Evolutionary conservation across 2,888 invertebrate genomes (phyloP), one percentile per base, ranked within the genome.

Genomic region (Nomada hirtipes): DNA sequence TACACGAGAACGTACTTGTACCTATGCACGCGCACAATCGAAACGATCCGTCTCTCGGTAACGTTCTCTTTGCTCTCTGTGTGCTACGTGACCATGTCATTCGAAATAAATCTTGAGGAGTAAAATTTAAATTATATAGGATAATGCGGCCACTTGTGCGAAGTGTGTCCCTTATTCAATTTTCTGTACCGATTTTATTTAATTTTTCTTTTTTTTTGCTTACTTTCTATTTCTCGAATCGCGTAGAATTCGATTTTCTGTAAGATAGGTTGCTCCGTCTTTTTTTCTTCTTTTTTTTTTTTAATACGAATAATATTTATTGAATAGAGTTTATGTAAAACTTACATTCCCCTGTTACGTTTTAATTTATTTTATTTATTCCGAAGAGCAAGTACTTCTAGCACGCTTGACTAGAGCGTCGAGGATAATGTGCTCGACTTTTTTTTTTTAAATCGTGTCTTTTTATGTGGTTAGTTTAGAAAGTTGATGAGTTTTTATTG

Each of bases 71-170:
- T 73, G 70, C 68, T 82, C 82, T 82, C 70, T 86, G 79, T 81
- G 85, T 82, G 86, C 74, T 75, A 78, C 85, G 79, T 79, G 85
- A 84, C 47, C 67, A 79, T 74, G 61, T 74, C 63, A 70, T 76
- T 71, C 68, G 71, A 83, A 86, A 86, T 86, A 86, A 86, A 86
- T 73, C 61, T 70, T 76, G 70, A 82, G 70, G 79, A 86, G 7
- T 36, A 36, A 36, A 36, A 7, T 36, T 36, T 36, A 36, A 36
- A 36, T 65, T 82, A 84, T 11, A 57, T 60, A 50, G 60, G 20
- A 65, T 64, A 42, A 53, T 53, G n/a, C 18, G 61, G 79, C 26
- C 42, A 75, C 23, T 76, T 68, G n/a, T 84, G 73, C 77, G 77
- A 84, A 36, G 60, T 76, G 59, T 83, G 20, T 69, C 57, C 63